A percentile compares a stretch with the other conserved stretches of the same genome.
Evolutionary conservation across 2,113 vertebrate species (phyloP).

Genomic region (Bubo scandiacus): DNA sequence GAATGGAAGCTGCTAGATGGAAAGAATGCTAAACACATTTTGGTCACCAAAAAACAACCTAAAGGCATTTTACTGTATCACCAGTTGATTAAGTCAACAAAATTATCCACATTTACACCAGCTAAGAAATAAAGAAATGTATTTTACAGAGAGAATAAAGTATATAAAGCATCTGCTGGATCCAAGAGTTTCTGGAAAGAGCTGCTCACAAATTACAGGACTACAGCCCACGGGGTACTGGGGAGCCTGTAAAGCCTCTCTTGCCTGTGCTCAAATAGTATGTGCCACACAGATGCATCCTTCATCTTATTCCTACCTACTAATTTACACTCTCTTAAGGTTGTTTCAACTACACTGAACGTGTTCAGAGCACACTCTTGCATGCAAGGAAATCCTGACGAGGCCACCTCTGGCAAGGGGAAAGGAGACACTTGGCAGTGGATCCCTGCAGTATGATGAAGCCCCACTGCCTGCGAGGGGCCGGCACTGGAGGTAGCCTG

Average conservation of each 20-base stretch:
- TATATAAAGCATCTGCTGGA: not conserved
- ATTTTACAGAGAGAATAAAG: not conserved
- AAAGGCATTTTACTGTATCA: not conserved
- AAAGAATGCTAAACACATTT: not conserved
- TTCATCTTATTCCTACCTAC: not conserved
- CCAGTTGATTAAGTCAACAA: not conserved
- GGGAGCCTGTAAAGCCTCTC: not conserved
- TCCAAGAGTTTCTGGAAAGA: not conserved
- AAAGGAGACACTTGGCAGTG: not conserved
- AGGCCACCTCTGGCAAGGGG: not conserved
- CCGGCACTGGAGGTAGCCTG: not conserved
- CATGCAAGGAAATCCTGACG: not conserved
- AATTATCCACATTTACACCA: not conserved
- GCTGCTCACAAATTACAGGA: not conserved
- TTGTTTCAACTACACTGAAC: not conserved
- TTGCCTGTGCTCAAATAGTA: not conserved
- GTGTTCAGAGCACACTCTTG: not conserved
- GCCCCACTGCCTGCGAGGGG: not conserved
- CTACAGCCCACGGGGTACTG: not conserved
- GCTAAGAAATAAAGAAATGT: not conserved
- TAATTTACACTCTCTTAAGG: not conserved
- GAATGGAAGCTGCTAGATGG: not conserved
- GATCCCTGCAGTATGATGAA: not conserved
- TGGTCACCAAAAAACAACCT: not conserved
- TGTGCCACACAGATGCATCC: rapidly evolving